Conservation (phyloP, 35 echinoderm and acorn worm species). For the Holothuria glaberrima region DNA sequence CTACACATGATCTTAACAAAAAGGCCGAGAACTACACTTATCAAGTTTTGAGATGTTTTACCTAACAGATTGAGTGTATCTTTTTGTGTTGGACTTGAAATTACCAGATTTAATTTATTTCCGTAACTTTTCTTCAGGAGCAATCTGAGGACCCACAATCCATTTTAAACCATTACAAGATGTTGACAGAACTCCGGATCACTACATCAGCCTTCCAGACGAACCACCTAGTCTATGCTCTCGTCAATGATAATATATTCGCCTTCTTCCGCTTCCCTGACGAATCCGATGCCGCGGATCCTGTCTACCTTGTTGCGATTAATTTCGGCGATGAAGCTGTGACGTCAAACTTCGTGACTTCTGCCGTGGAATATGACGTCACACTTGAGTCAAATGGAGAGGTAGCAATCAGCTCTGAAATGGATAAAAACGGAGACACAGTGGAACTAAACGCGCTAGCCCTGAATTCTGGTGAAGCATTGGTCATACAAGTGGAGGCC, state of each 20-base stretch:
- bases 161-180: conserved; percentile 63
- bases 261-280: conserved; percentile 84
- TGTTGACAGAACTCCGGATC: conserved; percentile 49
- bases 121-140: not conserved
- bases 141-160: conserved; percentile 64
- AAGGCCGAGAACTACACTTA: too few relatives aligned
- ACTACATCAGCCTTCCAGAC: conserved; percentile 71
- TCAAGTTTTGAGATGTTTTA: too few relatives aligned
- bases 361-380: conserved; percentile 26
- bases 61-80: too few relatives aligned
- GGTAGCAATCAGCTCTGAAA: conserved; percentile 4
- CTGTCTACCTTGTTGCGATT: conserved; percentile 71
- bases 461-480: conserved; percentile 26
- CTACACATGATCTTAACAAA: too few relatives aligned
- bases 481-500: conserved; percentile 63
- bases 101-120: too few relatives aligned
- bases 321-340: conserved; percentile 68
- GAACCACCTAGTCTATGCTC: conserved; percentile 65
- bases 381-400: not conserved
- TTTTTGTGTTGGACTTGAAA: too few relatives aligned
- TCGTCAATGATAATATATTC: conserved; percentile 79
- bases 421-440: conserved; percentile 3
- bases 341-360: conserved; percentile 50
- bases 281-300: conserved; percentile 26
- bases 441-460: not conserved